These are phyloP conservation scores for Megamerina dolium DNA, from an alignment of 2,888 invertebrate genomes.

Conservation along the genomic window DNA sequence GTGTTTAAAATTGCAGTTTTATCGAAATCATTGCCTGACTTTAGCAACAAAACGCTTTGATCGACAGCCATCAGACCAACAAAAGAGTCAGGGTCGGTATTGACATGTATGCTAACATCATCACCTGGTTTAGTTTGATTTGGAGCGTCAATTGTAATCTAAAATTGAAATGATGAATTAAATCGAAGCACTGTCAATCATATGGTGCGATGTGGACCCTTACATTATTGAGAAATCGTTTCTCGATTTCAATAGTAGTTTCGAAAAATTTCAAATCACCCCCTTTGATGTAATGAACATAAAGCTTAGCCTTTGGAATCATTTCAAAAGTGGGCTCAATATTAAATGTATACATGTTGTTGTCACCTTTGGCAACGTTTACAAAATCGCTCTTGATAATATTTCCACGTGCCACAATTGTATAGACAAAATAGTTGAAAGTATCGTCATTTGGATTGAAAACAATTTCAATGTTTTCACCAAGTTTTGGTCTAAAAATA, in stretches of 20 bases:
- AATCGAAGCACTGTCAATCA: too few relatives aligned
- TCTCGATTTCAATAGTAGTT: conserved; percentile 69
- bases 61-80: conserved; percentile 86
- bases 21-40: conserved; percentile 57
- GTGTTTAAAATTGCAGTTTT: conserved; percentile 57
- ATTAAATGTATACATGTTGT: conserved; percentile 54
- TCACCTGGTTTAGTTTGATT: conserved; percentile 69
- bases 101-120: conserved; percentile 68
- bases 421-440: conserved; percentile 69
- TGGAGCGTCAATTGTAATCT: conserved; percentile 65
- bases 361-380: conserved; percentile 52
- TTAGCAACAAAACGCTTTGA: conserved; percentile 69
- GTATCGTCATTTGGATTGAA: conserved; percentile 70
- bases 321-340: conserved; percentile 73
- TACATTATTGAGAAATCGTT: conserved; percentile 75
- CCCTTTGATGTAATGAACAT: conserved; percentile 69
- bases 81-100: conserved; percentile 78
- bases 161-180: too few relatives aligned
- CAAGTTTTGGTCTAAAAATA: conserved; percentile 54
- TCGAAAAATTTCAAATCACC: conserved; percentile 82
- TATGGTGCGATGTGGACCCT: conserved; percentile 31
- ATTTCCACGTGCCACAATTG: conserved; percentile 78
- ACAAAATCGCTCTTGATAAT: conserved; percentile 69
- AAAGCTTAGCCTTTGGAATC: conserved; percentile 75
- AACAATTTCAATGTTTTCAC: conserved; percentile 64